Evolutionary conservation across 2,797 vertebrate species (phyloP), one percentile per base, ranked within the genome.

Genomic region (Karalla daura): DNA sequence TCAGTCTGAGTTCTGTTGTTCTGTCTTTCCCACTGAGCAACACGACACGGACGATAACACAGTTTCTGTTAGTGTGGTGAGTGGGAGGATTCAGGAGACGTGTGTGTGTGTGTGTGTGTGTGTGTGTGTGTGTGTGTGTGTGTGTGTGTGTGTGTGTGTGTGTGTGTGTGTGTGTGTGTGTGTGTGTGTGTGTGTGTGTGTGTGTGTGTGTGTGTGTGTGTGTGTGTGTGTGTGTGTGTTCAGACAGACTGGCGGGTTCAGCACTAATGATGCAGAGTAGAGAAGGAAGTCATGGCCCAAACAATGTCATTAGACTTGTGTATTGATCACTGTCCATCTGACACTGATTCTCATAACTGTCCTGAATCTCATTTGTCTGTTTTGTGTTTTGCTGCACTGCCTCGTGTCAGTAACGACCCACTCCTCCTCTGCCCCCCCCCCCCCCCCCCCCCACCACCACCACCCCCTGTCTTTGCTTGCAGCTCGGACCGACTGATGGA

Each of bases 401-500:
- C 13, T 53, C 4, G 10, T 51, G 24, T 55, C n/a, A 43, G 11
- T 74, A 60, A 54, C n/a, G n/a, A n/a, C 52, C 85, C 64, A 84
- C 65, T 20, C 44, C 10, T 68, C 6, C 62, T 44, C 71, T 10
- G 65, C 4, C 30, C 33, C 15, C 2, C 35, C 32, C 64, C 40
- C 4, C 30, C 33, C 15, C 2, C 35, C 32, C 64, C 40, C 43
- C 23, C 33, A 7, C 39, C 47, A 59, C 32, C 46, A 25, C 28
- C 17, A 39, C 49, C 27, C 23, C 1, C 54, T n/a, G n/a, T 50
- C 24, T 11, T 23, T 55, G 39, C 65, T 23, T 84, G 33, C 89
- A 99, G 97, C 87, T 99, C 97, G 21, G 98, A 99, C 91, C 95
- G 97, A 75, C 93, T 99, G 88, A 97, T 99, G 93, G 97, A 99